Evolutionary conservation across 2,888 invertebrate genomes (phyloP).

Genomic region (Patella depressa): DNA sequence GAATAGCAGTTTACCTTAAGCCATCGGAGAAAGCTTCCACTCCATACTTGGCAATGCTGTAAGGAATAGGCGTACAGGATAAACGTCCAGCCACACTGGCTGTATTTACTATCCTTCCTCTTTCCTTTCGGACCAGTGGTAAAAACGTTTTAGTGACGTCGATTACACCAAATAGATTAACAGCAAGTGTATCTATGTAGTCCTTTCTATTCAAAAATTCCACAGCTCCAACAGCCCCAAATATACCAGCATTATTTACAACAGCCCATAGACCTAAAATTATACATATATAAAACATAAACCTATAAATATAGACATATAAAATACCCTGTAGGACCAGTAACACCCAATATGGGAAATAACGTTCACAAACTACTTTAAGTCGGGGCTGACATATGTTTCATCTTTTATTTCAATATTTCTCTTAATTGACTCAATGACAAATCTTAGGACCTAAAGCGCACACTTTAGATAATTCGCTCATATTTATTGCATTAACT

Average conservation of each 20-base stretch:
- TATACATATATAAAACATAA: background rate
- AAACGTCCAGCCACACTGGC: slow-evolving; percentile 53
- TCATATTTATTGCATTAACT: too few species aligned
- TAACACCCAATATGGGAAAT: too few species aligned
- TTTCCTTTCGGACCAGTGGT: slow-evolving; percentile 52
- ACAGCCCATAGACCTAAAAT: slow-evolving; percentile 61
- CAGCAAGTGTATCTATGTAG: slow-evolving; percentile 52
- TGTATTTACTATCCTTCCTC: slow-evolving; percentile 59
- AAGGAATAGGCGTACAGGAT: slow-evolving; percentile 42
- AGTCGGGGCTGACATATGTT: too few species aligned
- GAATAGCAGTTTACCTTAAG: slow-evolving; percentile 46
- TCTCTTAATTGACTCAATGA: too few species aligned
- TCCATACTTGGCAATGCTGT: slow-evolving; percentile 58
- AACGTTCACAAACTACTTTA: too few species aligned
- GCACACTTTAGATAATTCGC: too few species aligned
- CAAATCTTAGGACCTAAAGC: too few species aligned
- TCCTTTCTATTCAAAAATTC: slow-evolving; percentile 67
- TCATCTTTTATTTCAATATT: too few species aligned
- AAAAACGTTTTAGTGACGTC: slow-evolving; percentile 51
- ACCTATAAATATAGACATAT: background rate
- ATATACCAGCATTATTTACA: slow-evolving; percentile 64
- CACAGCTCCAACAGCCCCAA: slow-evolving; percentile 53
- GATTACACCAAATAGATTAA: slow-evolving; percentile 69
- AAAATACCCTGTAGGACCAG: too few species aligned
- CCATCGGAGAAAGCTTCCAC: slow-evolving; percentile 58